phyloP scores from a whole-genome alignment of 2,888 invertebrate species.

The Hyposoter dolosus region DNA sequence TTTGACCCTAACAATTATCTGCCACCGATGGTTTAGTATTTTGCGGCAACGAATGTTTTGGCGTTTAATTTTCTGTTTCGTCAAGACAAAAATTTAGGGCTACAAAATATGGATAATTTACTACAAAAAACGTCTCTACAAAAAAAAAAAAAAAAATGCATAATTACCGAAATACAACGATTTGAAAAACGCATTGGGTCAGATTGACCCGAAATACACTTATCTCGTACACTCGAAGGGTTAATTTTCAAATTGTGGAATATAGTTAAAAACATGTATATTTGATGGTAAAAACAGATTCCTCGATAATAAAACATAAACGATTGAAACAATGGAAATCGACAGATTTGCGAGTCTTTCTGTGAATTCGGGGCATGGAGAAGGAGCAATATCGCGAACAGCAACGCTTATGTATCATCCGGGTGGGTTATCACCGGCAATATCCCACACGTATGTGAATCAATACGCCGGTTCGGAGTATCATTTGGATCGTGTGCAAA shows the following conservation, averaged over 20 bases:
- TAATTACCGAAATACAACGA: too few relatives aligned
- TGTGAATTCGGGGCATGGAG: slow-evolving; percentile 83
- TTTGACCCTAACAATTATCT: too few relatives aligned
- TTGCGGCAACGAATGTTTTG: too few relatives aligned
- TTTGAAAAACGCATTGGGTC: too few relatives aligned
- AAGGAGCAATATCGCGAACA: slow-evolving; percentile 80
- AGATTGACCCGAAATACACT: too few relatives aligned
- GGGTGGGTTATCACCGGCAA: slow-evolving; percentile 83
- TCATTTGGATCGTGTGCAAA: slow-evolving; percentile 85
- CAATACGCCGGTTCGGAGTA: slow-evolving; percentile 86
- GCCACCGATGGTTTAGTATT: too few relatives aligned
- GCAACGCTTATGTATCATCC: slow-evolving; percentile 83
- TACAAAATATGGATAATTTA: too few relatives aligned
- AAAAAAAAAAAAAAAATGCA: too few relatives aligned
- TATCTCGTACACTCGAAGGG: too few relatives aligned
- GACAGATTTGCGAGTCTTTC: slow-evolving; percentile 90
- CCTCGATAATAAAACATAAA: not conserved
- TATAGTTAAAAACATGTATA: not conserved
- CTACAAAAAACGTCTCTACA: too few relatives aligned
- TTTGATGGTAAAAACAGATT: not conserved
- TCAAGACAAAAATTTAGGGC: too few relatives aligned
- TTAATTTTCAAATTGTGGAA: not conserved
- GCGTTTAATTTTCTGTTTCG: too few relatives aligned
- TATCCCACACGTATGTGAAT: slow-evolving; percentile 87
- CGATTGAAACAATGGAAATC: not conserved